These are phyloP conservation scores for Acanthurus tractus DNA, from an alignment of 2,797 vertebrate species.

Conservation along the genomic window DNA sequence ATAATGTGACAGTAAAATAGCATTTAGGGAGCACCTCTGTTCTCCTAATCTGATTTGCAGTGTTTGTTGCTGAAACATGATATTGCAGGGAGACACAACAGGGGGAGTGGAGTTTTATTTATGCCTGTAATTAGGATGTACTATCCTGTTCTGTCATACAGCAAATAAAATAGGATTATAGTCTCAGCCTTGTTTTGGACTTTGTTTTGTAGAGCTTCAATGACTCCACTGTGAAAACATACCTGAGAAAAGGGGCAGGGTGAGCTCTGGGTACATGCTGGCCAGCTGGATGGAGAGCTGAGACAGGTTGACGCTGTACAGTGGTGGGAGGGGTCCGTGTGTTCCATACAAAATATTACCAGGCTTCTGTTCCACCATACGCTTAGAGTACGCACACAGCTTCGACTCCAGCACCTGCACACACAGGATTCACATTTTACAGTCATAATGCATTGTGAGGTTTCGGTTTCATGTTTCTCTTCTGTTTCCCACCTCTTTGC, in stretches of 20 bases:
- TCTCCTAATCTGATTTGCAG: conserved; percentile 14
- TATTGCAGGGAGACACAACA: not conserved
- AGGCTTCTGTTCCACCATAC: conserved; percentile 94
- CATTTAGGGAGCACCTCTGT: not conserved
- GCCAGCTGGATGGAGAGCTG: conserved; percentile 94
- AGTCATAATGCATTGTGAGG: not conserved
- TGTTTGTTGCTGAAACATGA: conserved; percentile 10
- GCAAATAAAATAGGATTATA: no score
- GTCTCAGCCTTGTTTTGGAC: not conserved
- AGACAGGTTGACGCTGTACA: conserved; percentile 94
- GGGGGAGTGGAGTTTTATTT: not conserved
- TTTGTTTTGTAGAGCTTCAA: not conserved
- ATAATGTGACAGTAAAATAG: not conserved
- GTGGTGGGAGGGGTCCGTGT: conserved; percentile 93
- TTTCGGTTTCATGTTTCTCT: not conserved
- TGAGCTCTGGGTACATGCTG: conserved; percentile 98
- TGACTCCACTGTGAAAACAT: conserved; percentile 26
- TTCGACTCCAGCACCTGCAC: conserved; percentile 95
- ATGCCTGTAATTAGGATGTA: not conserved
- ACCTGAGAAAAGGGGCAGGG: conserved; percentile 97
- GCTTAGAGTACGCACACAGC: conserved; percentile 96
- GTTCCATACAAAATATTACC: conserved; percentile 96
- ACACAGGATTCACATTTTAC: conserved; percentile 19
- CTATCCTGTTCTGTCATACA: no score
- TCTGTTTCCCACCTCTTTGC: not conserved